Evolutionary conservation across 2,888 invertebrate genomes (phyloP), one percentile per base, ranked within the genome.

Genomic region (Coecobrya sp.): DNA sequence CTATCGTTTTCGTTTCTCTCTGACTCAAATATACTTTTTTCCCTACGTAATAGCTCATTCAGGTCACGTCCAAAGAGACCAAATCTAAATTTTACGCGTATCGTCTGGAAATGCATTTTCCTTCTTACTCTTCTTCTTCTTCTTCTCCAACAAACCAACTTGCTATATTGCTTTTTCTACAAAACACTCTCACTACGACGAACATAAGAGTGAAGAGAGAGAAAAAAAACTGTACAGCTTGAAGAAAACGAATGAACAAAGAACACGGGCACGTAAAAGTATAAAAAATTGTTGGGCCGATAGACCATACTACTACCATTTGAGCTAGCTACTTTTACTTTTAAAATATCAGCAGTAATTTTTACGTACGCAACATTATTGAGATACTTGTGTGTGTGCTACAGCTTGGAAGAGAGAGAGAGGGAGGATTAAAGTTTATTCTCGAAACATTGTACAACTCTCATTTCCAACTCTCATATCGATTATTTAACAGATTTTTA

Each of bases 1-100:
- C 82, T 49, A 42, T 90, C 90, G 36, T 36, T 55, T 68, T 73
- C 89, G 79, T 59, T 85, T 85, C 86, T 87, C 91, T 89, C 86
- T 86, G 86, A 91, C 86, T 84, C 87, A 92, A 84, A 88, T 92
- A 84, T 88, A 88, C 92, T 92, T 88, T 87, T 88, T 81, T 76
- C 30, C 30, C 36, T 76, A 42, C 49, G 27, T 91, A 91, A 91
- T 91, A 91, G 89, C 85, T 93, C 92, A 94, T 94, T 94, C 94
- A 93, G 93, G 93, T 94, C 94, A 94, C 94, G 94, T 94, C 91
- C 93, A 89, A 93, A 93, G 93, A 93, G 94, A 93, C 94, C 93
- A 93, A 94, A 94, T 94, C 94, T 93, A 94, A 94, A 94, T 94
- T 94, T 94, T 93, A 94, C 94, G 94, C 94, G 94, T 94, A 94